Percentiles rank a stretch among this genome's conserved stretches.
Conservation (phyloP, 2,113 vertebrate genomes). For the Pollachius pollachius region DNA sequence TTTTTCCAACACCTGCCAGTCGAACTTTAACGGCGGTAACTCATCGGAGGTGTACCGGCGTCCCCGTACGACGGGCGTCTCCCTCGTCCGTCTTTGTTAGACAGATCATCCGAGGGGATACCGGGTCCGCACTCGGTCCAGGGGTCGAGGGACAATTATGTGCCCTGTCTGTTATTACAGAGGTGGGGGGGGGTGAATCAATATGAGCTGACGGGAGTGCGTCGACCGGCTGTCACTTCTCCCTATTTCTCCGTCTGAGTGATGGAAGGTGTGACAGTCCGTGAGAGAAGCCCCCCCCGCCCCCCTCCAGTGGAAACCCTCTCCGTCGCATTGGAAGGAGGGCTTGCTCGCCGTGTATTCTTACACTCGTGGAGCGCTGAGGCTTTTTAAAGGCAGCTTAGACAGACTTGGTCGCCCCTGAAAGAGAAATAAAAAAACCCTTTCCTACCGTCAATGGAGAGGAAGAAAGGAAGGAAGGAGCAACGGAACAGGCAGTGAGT, state of each 20-base stretch:
- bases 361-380: no score
- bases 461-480: constrained; percentile 28
- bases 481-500: no score
- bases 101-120: constrained; percentile 29
- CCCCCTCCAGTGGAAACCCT: background rate
- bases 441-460: constrained; percentile 29
- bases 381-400: constrained; percentile 47
- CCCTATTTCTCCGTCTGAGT: constrained; percentile 39
- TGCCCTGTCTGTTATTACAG: constrained; percentile 41
- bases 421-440: constrained; percentile 28
- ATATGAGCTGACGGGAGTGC: constrained; percentile 59
- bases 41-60: constrained; percentile 3
- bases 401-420: constrained; percentile 55
- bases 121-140: constrained; percentile 24
- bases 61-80: background rate
- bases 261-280: constrained; percentile 54
- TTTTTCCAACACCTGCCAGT: constrained; percentile 44
- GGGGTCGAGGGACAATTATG: constrained; percentile 60
- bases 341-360: no score
- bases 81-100: no score
- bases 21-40: constrained; percentile 31
- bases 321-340: no score
- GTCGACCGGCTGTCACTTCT: constrained; percentile 61
- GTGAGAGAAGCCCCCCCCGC: constrained; percentile 5
- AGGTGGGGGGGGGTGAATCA: constrained; percentile 31